A percentile compares a stretch with the other conserved stretches of the same genome.
Conservation (phyloP, 2,113 vertebrate genomes). For the Tapirus terrestris region DNA sequence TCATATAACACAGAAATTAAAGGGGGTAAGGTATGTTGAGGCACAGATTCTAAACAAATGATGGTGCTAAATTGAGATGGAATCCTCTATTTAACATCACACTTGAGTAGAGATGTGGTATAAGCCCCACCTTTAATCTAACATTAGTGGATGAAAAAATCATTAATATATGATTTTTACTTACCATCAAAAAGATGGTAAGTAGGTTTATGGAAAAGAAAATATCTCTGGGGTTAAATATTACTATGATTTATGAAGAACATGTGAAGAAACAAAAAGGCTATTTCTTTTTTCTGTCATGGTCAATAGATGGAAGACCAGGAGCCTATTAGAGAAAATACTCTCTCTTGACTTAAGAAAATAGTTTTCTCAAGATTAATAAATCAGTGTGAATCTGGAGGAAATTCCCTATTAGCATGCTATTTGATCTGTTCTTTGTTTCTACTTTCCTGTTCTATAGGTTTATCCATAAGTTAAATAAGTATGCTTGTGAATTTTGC, state of each 20-base stretch:
- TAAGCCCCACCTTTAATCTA: neutral
- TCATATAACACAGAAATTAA: neutral
- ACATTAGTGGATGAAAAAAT: neutral
- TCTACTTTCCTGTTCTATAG: neutral
- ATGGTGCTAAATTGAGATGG: neutral
- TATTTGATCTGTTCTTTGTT: slow-evolving; percentile 11
- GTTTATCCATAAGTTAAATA: neutral
- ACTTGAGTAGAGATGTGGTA: neutral
- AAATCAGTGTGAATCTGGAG: neutral
- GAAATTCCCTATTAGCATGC: neutral
- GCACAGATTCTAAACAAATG: neutral
- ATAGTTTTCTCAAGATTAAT: neutral
- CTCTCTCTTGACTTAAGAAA: neutral
- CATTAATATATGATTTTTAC: neutral
- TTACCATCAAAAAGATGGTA: neutral
- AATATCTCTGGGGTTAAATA: neutral
- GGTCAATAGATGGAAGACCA: neutral
- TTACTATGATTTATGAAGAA: neutral
- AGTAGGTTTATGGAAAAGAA: neutral
- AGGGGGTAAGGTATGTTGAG: neutral
- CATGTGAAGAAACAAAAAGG: neutral
- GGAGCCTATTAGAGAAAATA: neutral
- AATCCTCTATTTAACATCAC: neutral
- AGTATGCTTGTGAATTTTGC: neutral
- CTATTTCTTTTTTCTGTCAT: neutral